A percentile compares a stretch with the other conserved stretches of the same genome.
Conservation (phyloP, 2,888 invertebrate genomes). For the Sycophila texana region DNA sequence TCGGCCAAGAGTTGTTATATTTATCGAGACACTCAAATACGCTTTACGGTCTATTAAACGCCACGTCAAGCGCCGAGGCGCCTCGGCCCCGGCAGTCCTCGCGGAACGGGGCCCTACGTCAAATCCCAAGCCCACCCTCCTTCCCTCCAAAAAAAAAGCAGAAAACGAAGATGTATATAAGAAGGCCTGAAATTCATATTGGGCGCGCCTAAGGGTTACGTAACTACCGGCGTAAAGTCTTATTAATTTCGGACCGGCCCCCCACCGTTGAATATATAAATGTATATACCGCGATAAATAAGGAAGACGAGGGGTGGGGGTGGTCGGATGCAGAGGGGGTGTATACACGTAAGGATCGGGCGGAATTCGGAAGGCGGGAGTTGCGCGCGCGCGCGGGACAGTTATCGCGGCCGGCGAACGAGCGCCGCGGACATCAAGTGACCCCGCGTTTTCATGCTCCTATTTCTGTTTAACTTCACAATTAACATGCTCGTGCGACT, state of each 20-base stretch:
- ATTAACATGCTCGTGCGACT: conserved; percentile 70
- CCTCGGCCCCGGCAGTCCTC: conserved; percentile 32
- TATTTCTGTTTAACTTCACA: conserved; percentile 71
- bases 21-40: conserved; percentile 74
- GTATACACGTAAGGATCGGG: background rate
- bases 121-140: background rate
- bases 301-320: background rate
- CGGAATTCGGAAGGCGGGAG: background rate
- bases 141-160: conserved; percentile 4
- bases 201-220: background rate
- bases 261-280: background rate
- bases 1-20: conserved; percentile 72
- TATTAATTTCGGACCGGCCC: conserved; percentile 45
- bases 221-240: conserved; percentile 44
- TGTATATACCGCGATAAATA: background rate
- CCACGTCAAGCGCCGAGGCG: conserved; percentile 53
- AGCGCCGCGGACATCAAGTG: conserved; percentile 62
- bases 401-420: background rate
- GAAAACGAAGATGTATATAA: no score
- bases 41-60: conserved; percentile 74
- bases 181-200: background rate
- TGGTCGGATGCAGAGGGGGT: background rate
- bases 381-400: background rate
- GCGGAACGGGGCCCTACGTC: conserved; percentile 36
- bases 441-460: conserved; percentile 65